Evolutionary conservation across 2,113 vertebrate species (phyloP), one percentile per base, ranked within the genome.

Genomic region (Tiliqua scincoides): DNA sequence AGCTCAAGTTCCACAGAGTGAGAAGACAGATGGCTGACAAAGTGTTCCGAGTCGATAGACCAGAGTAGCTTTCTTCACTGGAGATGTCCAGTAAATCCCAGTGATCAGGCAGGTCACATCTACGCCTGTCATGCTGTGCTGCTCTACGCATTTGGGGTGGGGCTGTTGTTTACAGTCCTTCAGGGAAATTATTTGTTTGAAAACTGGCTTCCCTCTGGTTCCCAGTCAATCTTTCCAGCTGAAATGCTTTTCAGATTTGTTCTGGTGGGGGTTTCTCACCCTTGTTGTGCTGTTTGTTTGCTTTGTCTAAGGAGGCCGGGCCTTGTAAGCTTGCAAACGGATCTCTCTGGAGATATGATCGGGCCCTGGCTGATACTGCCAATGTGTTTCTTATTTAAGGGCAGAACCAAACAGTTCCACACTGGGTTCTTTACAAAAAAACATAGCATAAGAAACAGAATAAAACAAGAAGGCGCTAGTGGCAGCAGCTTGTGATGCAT

Each of bases 241-340:
- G 79, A 80, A 71, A 79, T 82, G 85, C 79, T 82, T 79, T 89
- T 84, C 87, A 83, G 27, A 76, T 74, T 40, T 18, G 70, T 73
- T 80, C 59, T 20, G 57, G 65, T 79, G 1, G 21, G 27, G 67
- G 68, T 40, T 75, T 76, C 59, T 78, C 52, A 43, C 37, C 48
- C 82, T 83, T 85, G 79, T 79, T 35, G 43, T 2, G 0, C 14
- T 4, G 25, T 63, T 73, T 71, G n/a, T n/a, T 82, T 87, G 85
- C 78, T 86, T 61, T 48, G 85, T 40, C 79, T 43, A 37, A 2
- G 18, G 83, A 79, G 78, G 35, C 61, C 40, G 7, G 48, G 67
- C 72, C 63, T 85, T 77, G 25, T 9, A 37, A 73, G 82, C 17
- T 43, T 76, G 25, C 30, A 61, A 79, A 75, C 37, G 30, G 48